Evolutionary conservation across 2,888 invertebrate genomes (phyloP).

Genomic region (Iselma pallidipennis): DNA sequence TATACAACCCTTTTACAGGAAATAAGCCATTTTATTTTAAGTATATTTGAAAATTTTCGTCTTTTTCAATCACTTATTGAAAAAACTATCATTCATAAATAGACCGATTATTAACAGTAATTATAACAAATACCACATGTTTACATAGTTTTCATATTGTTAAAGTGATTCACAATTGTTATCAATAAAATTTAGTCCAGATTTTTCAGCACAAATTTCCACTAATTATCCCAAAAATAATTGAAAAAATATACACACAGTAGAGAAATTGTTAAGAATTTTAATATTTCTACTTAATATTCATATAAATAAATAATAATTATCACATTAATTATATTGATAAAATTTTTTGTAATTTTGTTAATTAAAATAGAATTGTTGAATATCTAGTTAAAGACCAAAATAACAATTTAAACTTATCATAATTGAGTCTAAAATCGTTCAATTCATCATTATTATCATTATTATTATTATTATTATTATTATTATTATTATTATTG

Average conservation of each 20-base stretch:
- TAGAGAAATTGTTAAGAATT: not conserved
- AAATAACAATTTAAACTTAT: no score
- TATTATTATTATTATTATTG: no score
- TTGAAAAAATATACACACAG: not conserved
- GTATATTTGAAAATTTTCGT: not conserved
- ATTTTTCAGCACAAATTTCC: not conserved
- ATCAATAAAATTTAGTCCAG: not conserved
- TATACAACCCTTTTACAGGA: not conserved
- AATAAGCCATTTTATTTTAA: not conserved
- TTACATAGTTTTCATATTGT: not conserved
- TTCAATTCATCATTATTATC: no score
- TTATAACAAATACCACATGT: constrained; percentile 4
- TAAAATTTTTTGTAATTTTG: no score
- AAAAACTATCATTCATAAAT: not conserved
- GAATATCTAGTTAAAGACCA: no score
- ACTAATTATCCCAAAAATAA: not conserved
- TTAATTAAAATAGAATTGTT: no score
- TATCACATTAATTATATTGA: no score
- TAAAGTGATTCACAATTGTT: not conserved
- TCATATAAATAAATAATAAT: no score
- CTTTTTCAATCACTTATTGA: not conserved
- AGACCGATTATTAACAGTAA: not conserved
- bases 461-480: no score
- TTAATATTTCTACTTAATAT: no score
- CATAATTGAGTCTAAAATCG: no score